Conservation (phyloP, 1,140 invertebrate species). For the Macrosteles quadrilineatus region DNA sequence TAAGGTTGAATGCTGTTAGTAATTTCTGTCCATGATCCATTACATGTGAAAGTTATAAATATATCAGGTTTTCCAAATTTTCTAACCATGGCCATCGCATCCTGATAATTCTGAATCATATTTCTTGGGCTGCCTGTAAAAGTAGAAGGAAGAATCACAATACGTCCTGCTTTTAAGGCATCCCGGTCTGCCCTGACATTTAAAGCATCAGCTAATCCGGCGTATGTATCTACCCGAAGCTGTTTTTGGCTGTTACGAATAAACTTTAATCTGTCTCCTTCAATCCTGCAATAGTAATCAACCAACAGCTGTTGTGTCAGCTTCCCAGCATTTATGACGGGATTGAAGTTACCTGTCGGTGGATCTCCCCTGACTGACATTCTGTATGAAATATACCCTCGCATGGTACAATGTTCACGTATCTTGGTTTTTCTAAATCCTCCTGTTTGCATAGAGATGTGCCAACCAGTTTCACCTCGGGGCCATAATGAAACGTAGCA, state of each 20-base stretch:
- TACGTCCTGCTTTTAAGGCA: neutral
- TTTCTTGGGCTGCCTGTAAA: neutral
- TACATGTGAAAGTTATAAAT: slow-evolving; percentile 34
- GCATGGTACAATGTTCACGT: no score
- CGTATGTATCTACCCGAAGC: neutral
- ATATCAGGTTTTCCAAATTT: slow-evolving; percentile 30
- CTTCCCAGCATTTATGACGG: no score
- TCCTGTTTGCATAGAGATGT: no score
- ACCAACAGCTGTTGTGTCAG: no score
- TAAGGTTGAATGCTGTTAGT: no score
- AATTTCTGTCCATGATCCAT: slow-evolving; percentile 31
- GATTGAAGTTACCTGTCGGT: no score
- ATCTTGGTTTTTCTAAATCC: no score
- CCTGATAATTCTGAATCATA: neutral
- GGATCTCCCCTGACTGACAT: no score
- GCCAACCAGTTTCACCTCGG: no score
- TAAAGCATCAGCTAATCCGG: neutral
- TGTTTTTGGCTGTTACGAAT: neutral
- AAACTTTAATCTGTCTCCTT: neutral
- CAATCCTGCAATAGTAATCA: no score
- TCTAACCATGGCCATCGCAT: slow-evolving; percentile 27
- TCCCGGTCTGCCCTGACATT: neutral
- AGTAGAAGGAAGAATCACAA: neutral
- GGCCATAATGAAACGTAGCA: no score
- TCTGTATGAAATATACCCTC: no score